Evolutionary conservation across 2,888 invertebrate species (phyloP).

Genomic region (Tachina lurida): DNA sequence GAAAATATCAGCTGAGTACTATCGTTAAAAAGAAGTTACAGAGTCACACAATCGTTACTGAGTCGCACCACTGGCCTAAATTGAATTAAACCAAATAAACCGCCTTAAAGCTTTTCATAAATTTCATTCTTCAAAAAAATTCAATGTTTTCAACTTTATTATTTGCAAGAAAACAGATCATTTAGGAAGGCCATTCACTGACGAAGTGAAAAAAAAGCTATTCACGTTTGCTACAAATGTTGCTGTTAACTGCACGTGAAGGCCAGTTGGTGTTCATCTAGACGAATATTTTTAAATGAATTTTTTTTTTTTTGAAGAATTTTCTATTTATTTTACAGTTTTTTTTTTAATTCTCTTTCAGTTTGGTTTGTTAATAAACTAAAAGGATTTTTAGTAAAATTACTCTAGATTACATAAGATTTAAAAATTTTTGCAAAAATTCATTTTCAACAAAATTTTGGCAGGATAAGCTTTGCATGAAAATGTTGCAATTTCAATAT

Average conservation of each 20-base stretch:
- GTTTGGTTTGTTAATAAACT: neutral
- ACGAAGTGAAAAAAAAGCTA: neutral
- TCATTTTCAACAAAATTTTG: neutral
- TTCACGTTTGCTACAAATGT: constrained; percentile 2
- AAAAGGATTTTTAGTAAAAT: constrained; percentile 8
- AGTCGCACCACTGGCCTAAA: no score
- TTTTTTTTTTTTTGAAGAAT: neutral
- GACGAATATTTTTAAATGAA: constrained; percentile 4
- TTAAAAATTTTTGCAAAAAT: constrained; percentile 36
- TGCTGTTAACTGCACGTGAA: neutral
- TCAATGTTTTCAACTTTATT: no score
- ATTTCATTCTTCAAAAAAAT: no score
- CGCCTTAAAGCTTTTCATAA: no score
- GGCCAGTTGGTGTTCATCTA: neutral
- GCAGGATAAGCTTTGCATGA: neutral
- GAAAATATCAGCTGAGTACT: no score
- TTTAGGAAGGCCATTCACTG: no score
- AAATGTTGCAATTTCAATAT: neutral
- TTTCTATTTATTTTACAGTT: neutral
- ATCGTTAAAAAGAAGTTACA: no score
- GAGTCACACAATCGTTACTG: no score
- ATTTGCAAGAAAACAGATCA: neutral
- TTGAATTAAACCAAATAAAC: no score
- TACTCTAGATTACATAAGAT: neutral
- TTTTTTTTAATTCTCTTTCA: no score